Evolutionary conservation across 2,888 invertebrate species (phyloP).

Genomic region (Ornithoptera alexandrae): DNA sequence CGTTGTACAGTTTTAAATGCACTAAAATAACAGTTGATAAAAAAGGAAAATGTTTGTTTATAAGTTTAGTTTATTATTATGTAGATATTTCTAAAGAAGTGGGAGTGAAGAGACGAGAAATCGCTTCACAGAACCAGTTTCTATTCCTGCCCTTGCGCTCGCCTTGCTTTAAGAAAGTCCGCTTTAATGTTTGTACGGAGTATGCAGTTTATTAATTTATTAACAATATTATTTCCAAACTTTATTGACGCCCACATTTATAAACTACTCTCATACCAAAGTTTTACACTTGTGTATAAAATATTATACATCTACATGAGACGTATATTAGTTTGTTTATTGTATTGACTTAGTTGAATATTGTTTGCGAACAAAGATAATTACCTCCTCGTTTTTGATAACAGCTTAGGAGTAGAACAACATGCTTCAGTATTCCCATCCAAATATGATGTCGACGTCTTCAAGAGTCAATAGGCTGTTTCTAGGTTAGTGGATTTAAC

Average conservation of each 20-base stretch:
- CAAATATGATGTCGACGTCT: too few relatives aligned
- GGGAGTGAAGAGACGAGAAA: slow-evolving; percentile 7
- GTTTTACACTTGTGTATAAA: background rate
- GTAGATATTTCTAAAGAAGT: background rate
- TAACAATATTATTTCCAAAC: slow-evolving; percentile 8
- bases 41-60: background rate
- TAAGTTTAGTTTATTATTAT: background rate
- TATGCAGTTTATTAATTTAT: slow-evolving; percentile 10
- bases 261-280: background rate
- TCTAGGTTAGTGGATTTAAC: too few relatives aligned
- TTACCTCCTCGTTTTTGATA: too few relatives aligned
- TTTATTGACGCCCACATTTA: background rate
- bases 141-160: slow-evolving; percentile 11
- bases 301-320: too few relatives aligned
- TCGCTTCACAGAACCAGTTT: slow-evolving; percentile 23
- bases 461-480: too few relatives aligned
- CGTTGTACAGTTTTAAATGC: too few relatives aligned
- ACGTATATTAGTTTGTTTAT: too few relatives aligned
- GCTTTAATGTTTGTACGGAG: slow-evolving; percentile 5
- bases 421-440: too few relatives aligned
- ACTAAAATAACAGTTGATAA: background rate
- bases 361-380: too few relatives aligned
- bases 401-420: too few relatives aligned
- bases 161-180: slow-evolving; percentile 17
- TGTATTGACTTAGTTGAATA: too few relatives aligned